These are phyloP conservation scores for Trichopria drosophilae DNA, from an alignment of 2,888 invertebrate species.

Conservation along the genomic window DNA sequence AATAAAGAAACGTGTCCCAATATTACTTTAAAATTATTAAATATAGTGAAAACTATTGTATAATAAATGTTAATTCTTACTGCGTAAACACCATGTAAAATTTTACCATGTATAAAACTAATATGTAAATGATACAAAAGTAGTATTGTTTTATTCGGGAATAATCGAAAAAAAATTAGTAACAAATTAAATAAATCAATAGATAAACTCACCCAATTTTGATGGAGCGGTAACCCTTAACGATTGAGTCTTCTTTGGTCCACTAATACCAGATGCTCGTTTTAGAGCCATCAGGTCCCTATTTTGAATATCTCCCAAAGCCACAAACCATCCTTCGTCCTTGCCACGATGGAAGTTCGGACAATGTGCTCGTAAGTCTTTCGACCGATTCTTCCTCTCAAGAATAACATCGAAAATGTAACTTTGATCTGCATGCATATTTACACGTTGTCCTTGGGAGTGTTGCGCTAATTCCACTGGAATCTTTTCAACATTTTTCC, in stretches of 20 bases:
- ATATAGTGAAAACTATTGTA: too few relatives aligned
- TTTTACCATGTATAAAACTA: too few relatives aligned
- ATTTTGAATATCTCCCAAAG: constrained; percentile 73
- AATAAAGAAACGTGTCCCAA: too few relatives aligned
- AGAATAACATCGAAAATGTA: constrained; percentile 71
- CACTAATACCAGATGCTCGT: constrained; percentile 65
- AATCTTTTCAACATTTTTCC: constrained; percentile 28
- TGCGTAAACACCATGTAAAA: too few relatives aligned
- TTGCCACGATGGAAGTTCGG: constrained; percentile 90
- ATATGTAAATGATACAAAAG: too few relatives aligned
- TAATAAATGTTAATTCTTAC: too few relatives aligned
- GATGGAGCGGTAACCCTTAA: constrained; percentile 69
- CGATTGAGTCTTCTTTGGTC: constrained; percentile 59
- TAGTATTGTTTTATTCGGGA: too few relatives aligned
- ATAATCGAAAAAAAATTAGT: too few relatives aligned
- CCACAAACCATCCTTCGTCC: constrained; percentile 93
- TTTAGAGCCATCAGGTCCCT: constrained; percentile 82
- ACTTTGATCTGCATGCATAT: constrained; percentile 60
- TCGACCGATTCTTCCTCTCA: constrained; percentile 62
- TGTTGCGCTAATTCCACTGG: constrained; percentile 36
- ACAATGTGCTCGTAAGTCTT: constrained; percentile 70
- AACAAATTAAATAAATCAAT: constrained; percentile 11
- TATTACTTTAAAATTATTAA: too few relatives aligned
- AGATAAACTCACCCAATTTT: constrained; percentile 55
- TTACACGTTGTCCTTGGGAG: constrained; percentile 33